phyloP scores from a whole-genome alignment of 2,797 vertebrate genomes.

The Phyllotis vaccarum region DNA sequence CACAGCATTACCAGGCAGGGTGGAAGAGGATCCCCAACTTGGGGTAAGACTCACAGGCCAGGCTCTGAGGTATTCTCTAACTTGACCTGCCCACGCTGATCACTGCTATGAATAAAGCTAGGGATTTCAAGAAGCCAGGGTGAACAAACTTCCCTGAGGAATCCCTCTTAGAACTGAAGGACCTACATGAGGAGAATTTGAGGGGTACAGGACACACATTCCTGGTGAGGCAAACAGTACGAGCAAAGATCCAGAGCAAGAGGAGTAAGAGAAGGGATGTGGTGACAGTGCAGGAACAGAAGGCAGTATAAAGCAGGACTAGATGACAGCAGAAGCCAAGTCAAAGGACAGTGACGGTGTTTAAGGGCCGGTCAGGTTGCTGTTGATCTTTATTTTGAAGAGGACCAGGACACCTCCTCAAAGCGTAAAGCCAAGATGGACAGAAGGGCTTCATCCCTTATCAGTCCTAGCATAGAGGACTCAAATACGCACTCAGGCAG shows the following conservation, averaged over 20 bases:
- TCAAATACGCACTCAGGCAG: slow-evolving; percentile 50
- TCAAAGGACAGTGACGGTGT: background rate
- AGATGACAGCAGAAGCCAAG: background rate
- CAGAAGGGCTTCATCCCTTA: slow-evolving; percentile 23
- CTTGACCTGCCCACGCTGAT: background rate
- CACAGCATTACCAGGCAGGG: background rate
- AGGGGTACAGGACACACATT: slow-evolving; percentile 12
- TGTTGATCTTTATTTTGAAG: slow-evolving; percentile 64
- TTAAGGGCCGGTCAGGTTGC: background rate
- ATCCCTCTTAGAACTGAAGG: slow-evolving; percentile 49
- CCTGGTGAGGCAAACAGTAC: slow-evolving; percentile 26
- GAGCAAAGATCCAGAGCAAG: slow-evolving; percentile 32
- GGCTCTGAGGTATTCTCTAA: background rate
- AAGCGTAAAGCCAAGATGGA: slow-evolving; percentile 40
- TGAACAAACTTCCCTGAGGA: background rate
- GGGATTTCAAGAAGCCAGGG: background rate
- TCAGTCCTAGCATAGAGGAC: slow-evolving; percentile 25
- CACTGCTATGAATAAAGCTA: background rate
- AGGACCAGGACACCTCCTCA: background rate
- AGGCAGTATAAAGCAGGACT: background rate
- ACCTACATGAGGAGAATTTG: background rate
- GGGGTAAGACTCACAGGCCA: background rate
- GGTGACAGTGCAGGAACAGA: slow-evolving; percentile 47
- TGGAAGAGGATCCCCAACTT: slow-evolving; percentile 5
- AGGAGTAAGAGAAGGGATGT: slow-evolving; percentile 41